Conservation (phyloP, 2,888 invertebrate species). For the Diaphora mendica region DNA sequence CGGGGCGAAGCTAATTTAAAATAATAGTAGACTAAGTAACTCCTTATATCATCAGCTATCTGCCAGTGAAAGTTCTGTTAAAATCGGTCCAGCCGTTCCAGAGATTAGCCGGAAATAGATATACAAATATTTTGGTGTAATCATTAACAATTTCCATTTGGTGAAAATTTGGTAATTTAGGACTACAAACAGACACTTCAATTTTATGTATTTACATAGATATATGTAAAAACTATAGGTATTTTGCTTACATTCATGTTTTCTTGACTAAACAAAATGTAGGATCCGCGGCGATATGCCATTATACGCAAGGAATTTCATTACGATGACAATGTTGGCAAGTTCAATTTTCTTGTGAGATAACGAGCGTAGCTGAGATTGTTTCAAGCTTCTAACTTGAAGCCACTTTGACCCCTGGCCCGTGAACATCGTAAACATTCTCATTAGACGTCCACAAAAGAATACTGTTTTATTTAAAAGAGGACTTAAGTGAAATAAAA, state of each 20-base stretch:
- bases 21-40: too few species aligned
- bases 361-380: constrained; percentile 78
- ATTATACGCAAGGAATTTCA: constrained; percentile 75
- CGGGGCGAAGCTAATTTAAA: too few species aligned
- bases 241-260: constrained; percentile 12
- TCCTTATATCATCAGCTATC: too few species aligned
- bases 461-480: constrained; percentile 66
- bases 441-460: constrained; percentile 74
- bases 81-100: too few species aligned
- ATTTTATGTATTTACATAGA: too few species aligned
- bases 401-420: constrained; percentile 81
- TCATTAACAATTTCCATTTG: too few species aligned
- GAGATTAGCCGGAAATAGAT: too few species aligned
- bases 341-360: constrained; percentile 78
- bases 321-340: constrained; percentile 80
- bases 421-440: constrained; percentile 77
- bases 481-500: constrained; percentile 54
- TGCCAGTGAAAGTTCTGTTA: too few species aligned
- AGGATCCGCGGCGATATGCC: constrained; percentile 43
- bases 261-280: constrained; percentile 41
- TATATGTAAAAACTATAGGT: neutral
- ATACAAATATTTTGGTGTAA: too few species aligned
- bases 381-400: constrained; percentile 73
- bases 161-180: too few species aligned
- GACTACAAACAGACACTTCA: too few species aligned